A percentile compares a stretch with the other conserved stretches of the same genome.
These are phyloP conservation scores for Drosophila lacteicornis DNA, from an alignment of 1,140 invertebrate species.

Conservation along the genomic window DNA sequence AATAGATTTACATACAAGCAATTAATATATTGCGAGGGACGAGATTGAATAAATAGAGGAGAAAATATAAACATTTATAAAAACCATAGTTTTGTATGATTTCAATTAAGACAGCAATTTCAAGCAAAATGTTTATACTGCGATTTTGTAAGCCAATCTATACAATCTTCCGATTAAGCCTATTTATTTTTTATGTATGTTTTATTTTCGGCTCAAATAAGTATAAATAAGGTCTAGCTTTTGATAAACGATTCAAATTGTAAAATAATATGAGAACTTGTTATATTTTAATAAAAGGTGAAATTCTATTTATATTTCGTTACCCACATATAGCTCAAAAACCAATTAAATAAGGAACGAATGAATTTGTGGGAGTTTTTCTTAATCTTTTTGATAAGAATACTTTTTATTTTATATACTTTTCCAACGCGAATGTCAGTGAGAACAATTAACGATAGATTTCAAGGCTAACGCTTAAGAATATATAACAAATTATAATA, in stretches of 20 bases:
- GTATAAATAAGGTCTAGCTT: slow-evolving; percentile 68
- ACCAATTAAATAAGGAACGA: slow-evolving; percentile 8
- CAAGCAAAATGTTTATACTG: slow-evolving; percentile 41
- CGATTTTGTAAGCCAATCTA: slow-evolving; percentile 57
- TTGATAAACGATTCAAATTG: slow-evolving; percentile 64
- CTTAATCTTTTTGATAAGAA: slow-evolving; percentile 49
- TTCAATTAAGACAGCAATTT: slow-evolving; percentile 31
- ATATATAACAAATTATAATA: slow-evolving; percentile 55
- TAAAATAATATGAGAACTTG: slow-evolving; percentile 43
- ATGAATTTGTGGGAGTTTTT: slow-evolving; percentile 35
- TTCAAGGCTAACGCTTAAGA: slow-evolving; percentile 67
- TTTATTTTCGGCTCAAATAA: slow-evolving; percentile 34
- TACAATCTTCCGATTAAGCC: slow-evolving; percentile 34
- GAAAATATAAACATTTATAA: background rate
- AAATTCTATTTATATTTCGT: slow-evolving; percentile 50
- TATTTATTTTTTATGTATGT: slow-evolving; percentile 31
- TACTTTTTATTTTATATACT: slow-evolving; percentile 47
- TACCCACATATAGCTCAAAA: slow-evolving; percentile 14
- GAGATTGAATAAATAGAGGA: slow-evolving; percentile 18
- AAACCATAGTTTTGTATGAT: slow-evolving; percentile 13
- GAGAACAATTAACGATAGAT: slow-evolving; percentile 50
- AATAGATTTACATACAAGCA: slow-evolving; percentile 59
- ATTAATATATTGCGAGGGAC: slow-evolving; percentile 15
- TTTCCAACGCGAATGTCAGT: slow-evolving; percentile 50
- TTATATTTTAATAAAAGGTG: slow-evolving; percentile 53